A percentile compares a stretch with the other conserved stretches of the same genome.
These are phyloP conservation scores for Sarotherodon lohbergeri DNA, from an alignment of 2,113 vertebrate genomes.

Conservation along the genomic window DNA sequence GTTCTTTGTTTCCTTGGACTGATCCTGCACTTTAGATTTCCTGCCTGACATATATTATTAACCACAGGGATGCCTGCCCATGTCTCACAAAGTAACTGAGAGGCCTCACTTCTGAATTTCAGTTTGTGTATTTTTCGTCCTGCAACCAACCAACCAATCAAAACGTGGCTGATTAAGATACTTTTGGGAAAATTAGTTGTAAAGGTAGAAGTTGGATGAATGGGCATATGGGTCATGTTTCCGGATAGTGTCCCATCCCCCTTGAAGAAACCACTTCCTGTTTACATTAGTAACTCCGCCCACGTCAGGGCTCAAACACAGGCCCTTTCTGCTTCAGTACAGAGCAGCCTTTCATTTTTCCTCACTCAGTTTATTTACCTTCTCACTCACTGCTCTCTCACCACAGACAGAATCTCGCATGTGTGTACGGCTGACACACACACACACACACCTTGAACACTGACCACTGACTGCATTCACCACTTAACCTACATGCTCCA, in stretches of 20 bases:
- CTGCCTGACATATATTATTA: not conserved
- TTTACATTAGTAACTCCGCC: constrained; percentile 69
- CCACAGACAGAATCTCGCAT: constrained; percentile 38
- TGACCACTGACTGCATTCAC: not conserved
- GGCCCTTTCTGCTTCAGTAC: constrained; percentile 52
- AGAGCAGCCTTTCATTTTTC: constrained; percentile 58
- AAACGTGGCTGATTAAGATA: not conserved
- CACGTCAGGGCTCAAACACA: constrained; percentile 51
- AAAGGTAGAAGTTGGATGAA: not conserved
- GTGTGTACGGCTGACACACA: not conserved
- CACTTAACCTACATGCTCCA: constrained; percentile 22
- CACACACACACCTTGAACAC: not conserved
- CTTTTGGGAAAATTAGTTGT: not conserved
- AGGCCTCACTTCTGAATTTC: not conserved
- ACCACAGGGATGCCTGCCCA: not conserved
- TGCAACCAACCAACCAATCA: not conserved
- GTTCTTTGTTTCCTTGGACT: not conserved
- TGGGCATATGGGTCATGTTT: not conserved
- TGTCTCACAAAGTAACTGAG: not conserved
- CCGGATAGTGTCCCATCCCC: constrained; percentile 5
- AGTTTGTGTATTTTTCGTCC: not conserved
- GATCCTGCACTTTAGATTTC: not conserved
- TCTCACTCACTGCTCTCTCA: constrained; percentile 46
- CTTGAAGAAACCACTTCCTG: constrained; percentile 70
- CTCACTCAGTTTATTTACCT: constrained; percentile 47